Evolutionary conservation across 2,888 invertebrate species (phyloP), one percentile per base, ranked within the genome.

Genomic region (Tridacna gigas): DNA sequence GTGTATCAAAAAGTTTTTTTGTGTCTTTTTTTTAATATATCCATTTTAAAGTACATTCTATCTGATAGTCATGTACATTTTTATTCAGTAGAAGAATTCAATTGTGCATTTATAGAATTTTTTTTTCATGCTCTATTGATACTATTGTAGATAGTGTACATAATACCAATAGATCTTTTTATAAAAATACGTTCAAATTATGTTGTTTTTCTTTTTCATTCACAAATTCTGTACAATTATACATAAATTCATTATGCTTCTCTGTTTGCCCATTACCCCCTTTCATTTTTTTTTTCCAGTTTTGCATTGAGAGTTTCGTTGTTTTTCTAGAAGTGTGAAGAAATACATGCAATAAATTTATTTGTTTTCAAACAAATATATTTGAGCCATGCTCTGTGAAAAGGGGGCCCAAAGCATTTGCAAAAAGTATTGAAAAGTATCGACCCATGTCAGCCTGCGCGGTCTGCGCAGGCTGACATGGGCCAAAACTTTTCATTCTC

Each of bases 1-100:
- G 20, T 63, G 26, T 63, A 63, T 63, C 15, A 56, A 20, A 56
- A 20, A 56, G 15, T 56, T 37, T n/a, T 45, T n/a, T n/a, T n/a
- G n/a, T n/a, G n/a, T n/a, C n/a, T n/a, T n/a, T n/a, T n/a, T 71
- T 51, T 20, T n/a, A 13, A 71, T 51, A 71, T 51, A 71, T 51
- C 71, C 51, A 51, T 71, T 71, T 71, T 71, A 71, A 9, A 51
- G 71, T 71, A 71, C 71, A 71, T 71, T 71, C 71, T 71, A 71
- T 45, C 51, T 71, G 71, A 71, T 71, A 71, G 71, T 51, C 51
- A 71, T 71, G n/a, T 25, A 48, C 48, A 71, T 71, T 48, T 25
- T 71, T 69, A 69, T 22, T 71, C 26, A 48, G n/a, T 51, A 51
- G 51, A 71, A 37, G 51, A 71, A 22, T 63, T 71, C 51, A 37